Evolutionary conservation across 2,888 invertebrate species (phyloP), one percentile per base, ranked within the genome.

Genomic region (Copidosoma aretas): DNA sequence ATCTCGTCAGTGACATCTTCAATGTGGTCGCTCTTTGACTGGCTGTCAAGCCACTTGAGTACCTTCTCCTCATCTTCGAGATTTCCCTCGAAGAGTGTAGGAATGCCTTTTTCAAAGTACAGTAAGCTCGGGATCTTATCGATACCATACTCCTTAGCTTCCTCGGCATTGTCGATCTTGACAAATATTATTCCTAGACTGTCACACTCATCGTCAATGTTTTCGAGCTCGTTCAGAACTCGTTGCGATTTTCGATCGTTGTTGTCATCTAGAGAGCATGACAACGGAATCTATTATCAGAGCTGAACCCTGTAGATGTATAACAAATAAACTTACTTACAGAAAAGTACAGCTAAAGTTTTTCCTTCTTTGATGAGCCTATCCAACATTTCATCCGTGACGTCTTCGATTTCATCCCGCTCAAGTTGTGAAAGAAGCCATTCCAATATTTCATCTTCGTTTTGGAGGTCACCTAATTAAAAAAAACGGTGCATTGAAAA

Each of bases 1-100:
- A 96, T 95, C 87, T 96, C 95, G 83, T 95, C 94, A 21, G 95
- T 96, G 67, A 96, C 91, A 80, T 96, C 95, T 86, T 96, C 95
- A 76, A 96, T 96, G 86, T 95, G 94, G 83, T 96, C 95, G 76
- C 89, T 91, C 77, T 92, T 93, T 54, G 90, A 88, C 82, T 95
- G 95, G 77, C 93, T 90, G 76, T 90, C 91, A 32, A 95, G 87
- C 95, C 95, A 95, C 76, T 89, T 90, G 0, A 95, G 84, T 21
- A 95, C 93, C 82, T 93, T 93, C 73, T 94, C 94, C 83, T 95
- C 95, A 77, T 95, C 94, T 84, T 93, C 93, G 75, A 95, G 86
- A 83, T 94, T 93, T 5, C 86, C 86, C 79, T 94, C 94, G 79
- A 92, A 95, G 10, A 95, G 84, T 46, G 94, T 86, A 10, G 95